Evolutionary conservation across 2,113 vertebrate species (phyloP), one percentile per base, ranked within the genome.

Genomic region (Bettongia penicillata): DNA sequence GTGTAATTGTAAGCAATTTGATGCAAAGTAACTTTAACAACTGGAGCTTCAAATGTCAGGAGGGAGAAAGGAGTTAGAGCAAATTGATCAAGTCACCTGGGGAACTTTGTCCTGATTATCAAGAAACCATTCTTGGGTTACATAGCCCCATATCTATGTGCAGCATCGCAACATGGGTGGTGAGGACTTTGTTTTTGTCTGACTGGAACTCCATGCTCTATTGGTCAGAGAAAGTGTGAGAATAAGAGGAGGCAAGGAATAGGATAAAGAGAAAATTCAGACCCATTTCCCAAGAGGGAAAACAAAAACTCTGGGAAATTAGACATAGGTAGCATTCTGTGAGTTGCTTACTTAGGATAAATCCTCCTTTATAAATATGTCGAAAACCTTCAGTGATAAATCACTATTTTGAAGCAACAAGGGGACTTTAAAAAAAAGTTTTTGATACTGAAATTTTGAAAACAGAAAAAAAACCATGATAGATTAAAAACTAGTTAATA

Each of bases 11-110:
- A 28, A 57, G 43, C 43, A 92, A 57, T 57, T 57, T 92, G 52
- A 8, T 57, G 25, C 47, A 91, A 91, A 47, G 52, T 48, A 48
- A 57, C 53, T 55, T 92, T 57, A 55, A 92, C 53, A 92, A 57
- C 53, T 92, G 43, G 91, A 92, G n/a, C 53, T 57, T 57, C 91
- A 57, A 91, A 55, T 43, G n/a, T 48, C 91, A 92, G 53, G 91
- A 57, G 53, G 43, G 3, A 91, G 52, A 47, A 91, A 26, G 91
- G 8, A 26, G 43, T 43, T 92, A 92, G 53, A 92, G 43, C 68
- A 84, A 92, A 53, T 92, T 47, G 53, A 43, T 92, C 43, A 26
- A 57, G 53, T 84, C n/a, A 48, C 47, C 91, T 55, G 53, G 91
- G 43, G 68, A 84, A 84, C 68, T 84, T 84, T 84, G 68, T 84